Base-by-base conservation (phyloP, 2,113 vertebrate genomes). In the Aegotheles bennettii region DNA sequence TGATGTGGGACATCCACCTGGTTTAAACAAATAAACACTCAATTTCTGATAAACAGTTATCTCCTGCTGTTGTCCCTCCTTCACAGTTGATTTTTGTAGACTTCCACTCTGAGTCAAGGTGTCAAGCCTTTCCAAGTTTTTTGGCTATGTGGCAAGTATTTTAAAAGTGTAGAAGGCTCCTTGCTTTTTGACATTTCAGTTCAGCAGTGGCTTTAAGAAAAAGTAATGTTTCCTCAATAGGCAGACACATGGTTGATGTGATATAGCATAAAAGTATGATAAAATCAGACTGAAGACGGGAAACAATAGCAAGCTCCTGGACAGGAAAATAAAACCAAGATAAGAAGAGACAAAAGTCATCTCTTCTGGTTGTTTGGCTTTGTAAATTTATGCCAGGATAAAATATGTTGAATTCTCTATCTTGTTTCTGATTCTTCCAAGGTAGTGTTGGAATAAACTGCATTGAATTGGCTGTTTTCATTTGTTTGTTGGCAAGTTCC, bases 391-490 rank as follows among this genome's bases (percentile, higher is more conserved):
- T 93, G 61, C 70, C 84, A 78, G 33, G 38, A 84, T 85, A 92
- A 96, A 96, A 79, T 93, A 79, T 3, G 33, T 89, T 92, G 59
- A 96, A 90, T 92, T 90, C 56, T 88, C 71, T 89, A 15, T 77
- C 50, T 95, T 95, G 43, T 86, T 96, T 97, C 92, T 95, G 69
- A 48, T 74, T 97, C 79, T 89, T 84, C 63, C 50, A 81, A 96
- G 87, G 78, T 96, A 53, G 42, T 69, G 48, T 77, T 96, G 86
- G 87, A 76, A 94, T 80, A 91, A 95, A 97, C 70, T 91, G 70
- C 36, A n/a, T 68, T 53, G 74, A 93, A 96, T 84, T 95, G 81
- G 24, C 83, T 96, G 25, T 96, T 96, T 92, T 90, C 89, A 8
- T 92, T 64, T 78, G 12, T 79, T 80, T 79, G 48, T 92, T 96